Base-by-base conservation (phyloP, 2,113 vertebrate genomes). In the Brachyhypopomus occidentalis region DNA sequence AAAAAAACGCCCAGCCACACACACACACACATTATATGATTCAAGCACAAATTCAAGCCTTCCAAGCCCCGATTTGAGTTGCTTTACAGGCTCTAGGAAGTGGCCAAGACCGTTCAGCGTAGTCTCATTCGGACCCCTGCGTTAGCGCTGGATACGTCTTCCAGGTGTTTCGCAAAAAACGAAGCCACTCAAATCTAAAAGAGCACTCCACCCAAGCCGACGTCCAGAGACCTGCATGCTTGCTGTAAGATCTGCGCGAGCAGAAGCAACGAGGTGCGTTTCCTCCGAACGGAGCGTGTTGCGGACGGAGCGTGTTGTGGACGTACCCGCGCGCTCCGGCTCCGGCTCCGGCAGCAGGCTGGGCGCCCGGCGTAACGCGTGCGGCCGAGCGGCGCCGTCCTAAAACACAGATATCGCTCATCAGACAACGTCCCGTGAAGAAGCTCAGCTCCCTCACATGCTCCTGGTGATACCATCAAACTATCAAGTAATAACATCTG, bases 381-480 rank as follows among this genome's bases (percentile, higher is more conserved):
- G 93, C 75, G 93, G 92, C 79, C 92, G 86, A 52, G 91, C 92
- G 52, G 90, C 88, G 81, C 88, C 84, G 66, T 89, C 89, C 93
- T 94, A 88, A 58, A 63, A 36, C 22, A 16, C 71, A 80, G 56
- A 56, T 52, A 38, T 67, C 22, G 71, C 45, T 52, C 45, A 52
- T 52, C 45, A 52, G 45, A 52, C 45, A 12, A 41, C 9, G 5
- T 41, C 5, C 41, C 9, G 9, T 52, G 45, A 52, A 52, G 45
- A 52, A 52, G 45, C 45, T 52, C 12, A 11, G 12, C 14, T 14
- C 12, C 45, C 14, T 52, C 9, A 52, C 9, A 14, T 4, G 41
- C 5, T 41, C 9, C 9, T 9, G 30, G 30, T 30, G 14, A 9
- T 52, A 52, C 1, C 9, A 8, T 2, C 12, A 3, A 52, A 52